Base-by-base conservation (phyloP, 2,888 invertebrate genomes). In the Drosophila infuscata region DNA sequence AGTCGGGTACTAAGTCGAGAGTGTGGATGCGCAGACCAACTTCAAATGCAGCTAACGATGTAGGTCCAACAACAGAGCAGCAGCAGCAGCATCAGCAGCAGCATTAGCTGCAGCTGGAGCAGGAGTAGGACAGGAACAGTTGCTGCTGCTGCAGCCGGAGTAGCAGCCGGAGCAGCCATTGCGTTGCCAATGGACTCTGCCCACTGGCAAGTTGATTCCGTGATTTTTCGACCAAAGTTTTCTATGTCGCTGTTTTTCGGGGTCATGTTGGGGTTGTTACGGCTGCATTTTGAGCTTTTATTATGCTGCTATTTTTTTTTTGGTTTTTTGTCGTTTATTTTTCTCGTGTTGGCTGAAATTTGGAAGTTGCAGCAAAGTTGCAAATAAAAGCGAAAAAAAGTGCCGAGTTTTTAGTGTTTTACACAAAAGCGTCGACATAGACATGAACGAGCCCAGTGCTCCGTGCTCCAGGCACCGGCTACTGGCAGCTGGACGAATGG, bases 1-100 rank as follows among this genome's bases (percentile, higher is more conserved):
- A 83, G 85, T 78, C 86, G 11, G 12, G 48, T 7, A 46, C 12
- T 7, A 25, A 25, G 46, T 46, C 25, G 25, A 46, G 25, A 25
- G 46, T 46, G 46, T 25, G 6, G 30, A 35, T 32, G 25, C 49
- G 35, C 38, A 54, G 62, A 30, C 60, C 61, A 85, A 82, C 89
- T 87, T 87, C 85, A 85, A 46, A 87, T 87, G 86, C 86, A 89
- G 83, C 89, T 88, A 87, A 89, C 88, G 88, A 87, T 78, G 88
- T 82, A 76, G 86, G 72, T 73, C 72, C 81, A 79, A 83, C 69
- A 75, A 70, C 76, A 61, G 69, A 65, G 62, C 66, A 66, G 41
- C 52, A 52, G 46, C 30, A 67, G 69, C 61, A 66, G 41, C 61
- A 53, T 20, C 46, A 30, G 57, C 48, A 30, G n/a, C 49, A 60